Evolutionary conservation across 2,113 vertebrate species (phyloP), one percentile per base, ranked within the genome.

Genomic region (Triplophysa rosa): DNA sequence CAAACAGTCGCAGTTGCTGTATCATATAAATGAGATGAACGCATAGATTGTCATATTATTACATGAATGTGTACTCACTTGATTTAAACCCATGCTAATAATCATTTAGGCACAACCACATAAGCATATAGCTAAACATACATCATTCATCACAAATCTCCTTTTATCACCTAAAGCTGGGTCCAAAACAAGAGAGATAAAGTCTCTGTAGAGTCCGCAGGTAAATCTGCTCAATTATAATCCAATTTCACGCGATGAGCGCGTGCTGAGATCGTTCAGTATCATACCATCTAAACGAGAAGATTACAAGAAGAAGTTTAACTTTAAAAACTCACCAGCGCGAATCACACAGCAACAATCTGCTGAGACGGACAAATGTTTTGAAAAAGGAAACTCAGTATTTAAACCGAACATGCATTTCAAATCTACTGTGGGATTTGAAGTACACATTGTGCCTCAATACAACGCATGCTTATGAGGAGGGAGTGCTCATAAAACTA

Each of bases 401-500:
- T 76, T 65, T 76, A 64, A 76, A 65, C 26, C 12, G 26, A 42
- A 56, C 74, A 33, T 58, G 56, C 47, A n/a, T 54, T 3, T 11
- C 40, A 37, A 2, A 67, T 58, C 67, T 14, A n/a, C 62, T 61
- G 10, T 85, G 67, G 82, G 80, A 84, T 12, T 19, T 73, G 84
- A 77, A 86, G 84, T 87, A 14, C 29, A 54, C 6, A 10, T 17
- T 12, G 52, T 10, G 24, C 49, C 3, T 14, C 1, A 1, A 8
- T 19, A 4, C 8, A 26, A 23, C 12, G 1, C 9, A 10, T 4
- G 13, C 0, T 19, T 8, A 61, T 2, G 23, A 69, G 2, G 21
- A 37, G 16, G 24, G 1, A 12, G 4, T 3, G 8, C 2, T 52
- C 3, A 29, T 0, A 40, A n/a, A 56, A 85, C 78, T 78, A 80